Evolutionary conservation across 2,888 invertebrate genomes (phyloP), one percentile per base, ranked within the genome.

Genomic region (Drepana falcataria): DNA sequence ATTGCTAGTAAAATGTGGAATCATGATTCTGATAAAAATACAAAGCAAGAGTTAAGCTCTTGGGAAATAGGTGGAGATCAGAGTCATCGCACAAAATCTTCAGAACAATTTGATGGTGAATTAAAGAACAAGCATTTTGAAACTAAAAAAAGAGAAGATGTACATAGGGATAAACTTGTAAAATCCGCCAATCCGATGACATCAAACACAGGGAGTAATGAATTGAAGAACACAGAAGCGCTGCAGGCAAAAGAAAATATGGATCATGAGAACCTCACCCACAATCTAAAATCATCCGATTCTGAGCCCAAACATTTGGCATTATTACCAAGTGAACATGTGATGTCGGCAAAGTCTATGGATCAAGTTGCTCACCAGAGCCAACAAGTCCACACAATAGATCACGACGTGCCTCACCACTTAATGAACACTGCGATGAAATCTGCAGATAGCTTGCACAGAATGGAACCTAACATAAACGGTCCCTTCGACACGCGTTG

Each of bases 41-140:
- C 37, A 33, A 53, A 51, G 33, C 48, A 56, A 34, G 52, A 52
- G 47, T 55, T 55, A 48, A 55, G 6, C 35, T 44, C 56, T 35
- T 56, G 47, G 55, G 35, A 49, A 4, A 40, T 47, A 49, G 21
- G 49, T 5, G n/a, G n/a, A n/a, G 56, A 52, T 35, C 33, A 49
- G 35, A 51, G n/a, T 35, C n/a, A 49, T 7, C 9, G 35, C 35
- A 5, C 52, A 49, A 57, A 57, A 49, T 52, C 49, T 2, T 52
- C 51, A 5, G 53, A 57, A 37, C 48, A 51, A 6, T 37, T 51
- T 41, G 44, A 54, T 35, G 35, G 37, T n/a, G 49, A 48, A 7
- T 40, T 47, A 3, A 47, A 52, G 2, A 34, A 49, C 21, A 49
- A 49, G 49, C 37, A 51, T 40, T 21, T n/a, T 34, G 51, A 51